Evolutionary conservation across 2,113 vertebrate species (phyloP), one percentile per base, ranked within the genome.

Genomic region (Nymphicus hollandicus): DNA sequence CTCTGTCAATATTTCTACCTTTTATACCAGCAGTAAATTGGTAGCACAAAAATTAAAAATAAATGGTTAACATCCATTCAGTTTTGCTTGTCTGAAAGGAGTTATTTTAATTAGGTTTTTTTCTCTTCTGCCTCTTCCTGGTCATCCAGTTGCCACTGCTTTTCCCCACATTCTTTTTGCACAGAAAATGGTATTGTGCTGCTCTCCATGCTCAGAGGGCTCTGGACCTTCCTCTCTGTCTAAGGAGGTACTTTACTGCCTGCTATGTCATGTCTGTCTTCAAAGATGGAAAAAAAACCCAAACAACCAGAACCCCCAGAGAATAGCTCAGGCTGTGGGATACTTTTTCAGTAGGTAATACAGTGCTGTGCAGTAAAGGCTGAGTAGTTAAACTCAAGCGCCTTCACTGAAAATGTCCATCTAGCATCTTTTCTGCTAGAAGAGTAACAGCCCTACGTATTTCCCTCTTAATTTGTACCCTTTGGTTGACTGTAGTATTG

Each of bases 391-490:
- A 86, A 88, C 81, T 88, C 69, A 86, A 84, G 64, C 27, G 18
- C n/a, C 61, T 81, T 94, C 8, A 1, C 53, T 92, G 81, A 76
- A 93, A 93, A 92, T 56, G 65, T 86, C 90, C n/a, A 61, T 83
- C 76, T 74, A 79, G 20, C 80, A 35, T 88, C 69, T 78, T 84
- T 81, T 37, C 69, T 92, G 72, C 53, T 65, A 9, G n/a, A 68
- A 74, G 72, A 94, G 60, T 92, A 91, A 73, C 80, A 95, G 69
- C 50, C 65, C 50, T 95, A 92, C 86, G 72, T 81, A 60, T 89
- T 95, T 93, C 46, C 43, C 24, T 94, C 84, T 91, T 79, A 65
- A 95, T 96, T 91, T 72, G 52, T 95, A 97, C 70, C 56, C 81
- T 87, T 94, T 87, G 66, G 69, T 92, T 89, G 89, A 87, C 86